Percentiles rank a stretch among this genome's conserved stretches.
phyloP scores from a whole-genome alignment of 1,140 invertebrate genomes.

The Sycophila sp. region DNA sequence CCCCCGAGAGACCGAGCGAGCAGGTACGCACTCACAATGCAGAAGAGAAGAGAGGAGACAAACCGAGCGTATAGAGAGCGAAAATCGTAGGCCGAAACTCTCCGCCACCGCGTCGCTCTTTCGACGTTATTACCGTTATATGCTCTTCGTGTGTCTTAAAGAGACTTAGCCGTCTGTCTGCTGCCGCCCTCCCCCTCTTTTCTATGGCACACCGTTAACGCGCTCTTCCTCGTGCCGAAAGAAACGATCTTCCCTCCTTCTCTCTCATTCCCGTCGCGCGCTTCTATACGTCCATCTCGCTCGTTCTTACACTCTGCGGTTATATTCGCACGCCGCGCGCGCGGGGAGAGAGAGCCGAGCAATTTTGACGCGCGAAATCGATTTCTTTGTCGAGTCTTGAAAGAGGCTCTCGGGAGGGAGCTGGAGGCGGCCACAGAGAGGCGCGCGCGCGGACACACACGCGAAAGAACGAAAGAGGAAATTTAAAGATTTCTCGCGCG shows the following conservation, averaged over 20 bases:
- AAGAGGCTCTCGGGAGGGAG: conserved; percentile 25
- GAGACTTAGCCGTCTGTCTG: too few species aligned
- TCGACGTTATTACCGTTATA: conserved; percentile 19
- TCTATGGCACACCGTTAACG: conserved; percentile 16
- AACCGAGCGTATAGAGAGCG: not conserved
- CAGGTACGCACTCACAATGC: not conserved
- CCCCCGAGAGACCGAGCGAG: not conserved
- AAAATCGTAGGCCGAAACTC: not conserved
- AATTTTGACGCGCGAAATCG: conserved; percentile 38
- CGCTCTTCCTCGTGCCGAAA: conserved; percentile 8
- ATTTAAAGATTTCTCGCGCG: conserved; percentile 34
- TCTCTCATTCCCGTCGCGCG: not conserved
- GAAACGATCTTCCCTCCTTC: conserved; percentile 3
- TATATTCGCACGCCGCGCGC: not conserved
- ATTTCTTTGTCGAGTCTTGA: conserved; percentile 39
- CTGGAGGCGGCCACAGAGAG: not conserved
- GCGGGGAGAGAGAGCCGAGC: conserved; percentile 5
- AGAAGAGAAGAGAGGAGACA: not conserved
- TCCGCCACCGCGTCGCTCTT: not conserved
- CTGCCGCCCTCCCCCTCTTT: too few species aligned
- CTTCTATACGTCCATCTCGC: not conserved
- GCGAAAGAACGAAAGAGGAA: conserved; percentile 22
- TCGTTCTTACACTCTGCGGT: not conserved
- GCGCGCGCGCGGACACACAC: not conserved
- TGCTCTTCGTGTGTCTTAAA: not conserved